Evolutionary conservation across 2,797 vertebrate species (phyloP).

Genomic region (Molossus molossus): DNA sequence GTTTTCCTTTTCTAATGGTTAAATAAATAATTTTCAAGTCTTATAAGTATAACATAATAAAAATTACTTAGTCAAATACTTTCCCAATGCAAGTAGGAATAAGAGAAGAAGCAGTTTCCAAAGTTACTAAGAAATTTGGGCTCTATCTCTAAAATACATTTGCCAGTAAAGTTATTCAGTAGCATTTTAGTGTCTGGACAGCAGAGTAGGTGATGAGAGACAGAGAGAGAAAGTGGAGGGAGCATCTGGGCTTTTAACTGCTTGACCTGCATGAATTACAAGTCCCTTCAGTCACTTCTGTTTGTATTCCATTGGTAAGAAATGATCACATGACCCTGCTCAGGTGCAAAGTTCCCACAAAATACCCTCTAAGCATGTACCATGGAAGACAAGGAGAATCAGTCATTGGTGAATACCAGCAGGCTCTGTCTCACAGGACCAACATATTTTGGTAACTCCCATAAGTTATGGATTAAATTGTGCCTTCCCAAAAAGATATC

Average conservation of each 20-base stretch:
- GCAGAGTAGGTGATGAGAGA: not conserved
- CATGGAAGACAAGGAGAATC: not conserved
- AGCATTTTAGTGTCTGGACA: not conserved
- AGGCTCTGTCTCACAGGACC: not conserved
- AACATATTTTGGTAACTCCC: not conserved
- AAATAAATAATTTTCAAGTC: not conserved
- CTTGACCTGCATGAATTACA: not conserved
- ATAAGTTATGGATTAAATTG: not conserved
- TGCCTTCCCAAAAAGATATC: not conserved
- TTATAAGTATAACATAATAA: not conserved
- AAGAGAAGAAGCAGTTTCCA: not conserved
- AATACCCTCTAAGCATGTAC: not conserved
- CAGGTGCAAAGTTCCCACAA: not conserved
- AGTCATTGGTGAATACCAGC: not conserved
- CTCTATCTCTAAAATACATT: not conserved
- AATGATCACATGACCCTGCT: not conserved
- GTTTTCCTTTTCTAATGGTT: not conserved
- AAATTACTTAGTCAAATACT: not conserved
- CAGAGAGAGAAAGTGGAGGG: too few relatives aligned
- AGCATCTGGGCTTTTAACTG: not conserved
- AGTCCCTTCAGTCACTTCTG: not conserved
- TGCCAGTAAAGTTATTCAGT: not conserved
- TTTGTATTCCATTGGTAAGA: not conserved
- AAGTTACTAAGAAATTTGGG: not conserved
- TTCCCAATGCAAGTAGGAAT: not conserved